These are phyloP conservation scores for Bathynomus jamesi DNA, from an alignment of 1,140 invertebrate genomes.

Conservation along the genomic window DNA sequence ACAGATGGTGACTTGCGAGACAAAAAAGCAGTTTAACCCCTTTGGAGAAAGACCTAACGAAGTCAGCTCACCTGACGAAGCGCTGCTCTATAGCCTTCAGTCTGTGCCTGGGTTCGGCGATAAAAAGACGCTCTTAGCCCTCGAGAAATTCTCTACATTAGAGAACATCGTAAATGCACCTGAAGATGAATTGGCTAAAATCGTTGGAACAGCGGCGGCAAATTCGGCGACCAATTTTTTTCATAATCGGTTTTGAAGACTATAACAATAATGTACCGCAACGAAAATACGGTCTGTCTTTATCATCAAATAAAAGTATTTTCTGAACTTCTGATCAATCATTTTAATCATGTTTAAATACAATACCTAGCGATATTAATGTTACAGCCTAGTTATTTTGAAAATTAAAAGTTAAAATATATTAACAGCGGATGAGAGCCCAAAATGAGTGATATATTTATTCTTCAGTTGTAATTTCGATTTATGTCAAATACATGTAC, in stretches of 20 bases:
- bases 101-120: not conserved
- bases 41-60: not conserved
- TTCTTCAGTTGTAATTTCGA: too few species aligned
- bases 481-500: too few species aligned
- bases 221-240: not conserved
- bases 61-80: not conserved
- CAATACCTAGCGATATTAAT: too few species aligned
- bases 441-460: too few species aligned
- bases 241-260: not conserved
- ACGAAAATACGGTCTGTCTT: too few species aligned
- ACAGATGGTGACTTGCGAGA: not conserved
- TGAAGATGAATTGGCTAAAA: not conserved
- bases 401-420: too few species aligned
- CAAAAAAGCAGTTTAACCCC: not conserved
- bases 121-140: not conserved
- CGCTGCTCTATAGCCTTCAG: not conserved
- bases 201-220: not conserved
- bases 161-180: not conserved
- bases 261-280: too few species aligned
- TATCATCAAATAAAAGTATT: too few species aligned
- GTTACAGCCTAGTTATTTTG: too few species aligned
- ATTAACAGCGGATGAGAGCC: too few species aligned
- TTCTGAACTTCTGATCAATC: too few species aligned
- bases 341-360: too few species aligned
- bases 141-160: not conserved